phyloP scores from a whole-genome alignment of 2,888 invertebrate genomes.

The Drosophila picticornis region DNA sequence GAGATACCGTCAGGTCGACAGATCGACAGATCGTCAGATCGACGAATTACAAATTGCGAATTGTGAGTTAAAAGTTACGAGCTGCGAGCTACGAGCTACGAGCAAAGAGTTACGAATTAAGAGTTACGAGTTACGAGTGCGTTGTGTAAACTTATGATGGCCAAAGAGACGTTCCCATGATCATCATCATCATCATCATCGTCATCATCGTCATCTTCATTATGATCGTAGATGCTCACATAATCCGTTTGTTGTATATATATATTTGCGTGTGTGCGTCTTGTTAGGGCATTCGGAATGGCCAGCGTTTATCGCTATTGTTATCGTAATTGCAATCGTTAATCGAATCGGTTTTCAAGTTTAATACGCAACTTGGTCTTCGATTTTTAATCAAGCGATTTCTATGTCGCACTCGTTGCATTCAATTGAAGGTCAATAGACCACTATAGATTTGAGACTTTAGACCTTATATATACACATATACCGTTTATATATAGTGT shows the following conservation, averaged over 20 bases:
- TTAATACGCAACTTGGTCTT: constrained; percentile 70
- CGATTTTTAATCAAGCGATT: constrained; percentile 68
- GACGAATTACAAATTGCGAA: constrained; percentile 16
- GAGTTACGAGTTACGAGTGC: constrained; percentile 4
- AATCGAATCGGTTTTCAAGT: constrained; percentile 60
- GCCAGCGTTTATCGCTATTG: constrained; percentile 2
- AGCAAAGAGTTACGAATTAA: neutral
- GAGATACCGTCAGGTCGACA: neutral
- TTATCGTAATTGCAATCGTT: constrained; percentile 29
- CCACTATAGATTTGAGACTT: neutral
- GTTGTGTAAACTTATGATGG: constrained; percentile 11
- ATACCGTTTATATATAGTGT: neutral
- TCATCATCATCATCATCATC: constrained; percentile 22
- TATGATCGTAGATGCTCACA: constrained; percentile 20
- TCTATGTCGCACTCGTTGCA: constrained; percentile 67
- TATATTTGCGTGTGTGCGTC: neutral
- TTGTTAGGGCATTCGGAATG: constrained; percentile 19
- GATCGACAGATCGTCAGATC: neutral
- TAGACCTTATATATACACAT: neutral
- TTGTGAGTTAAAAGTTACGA: neutral
- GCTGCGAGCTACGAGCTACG: neutral
- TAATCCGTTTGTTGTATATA: constrained; percentile 5
- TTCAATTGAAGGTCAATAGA: constrained; percentile 44
- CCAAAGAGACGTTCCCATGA: constrained; percentile 14
- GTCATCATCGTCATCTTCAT: constrained; percentile 1